A percentile compares a stretch with the other conserved stretches of the same genome.
Evolutionary conservation across 1,140 invertebrate species (phyloP).

Genomic region (Tetramorium parvispinum): DNA sequence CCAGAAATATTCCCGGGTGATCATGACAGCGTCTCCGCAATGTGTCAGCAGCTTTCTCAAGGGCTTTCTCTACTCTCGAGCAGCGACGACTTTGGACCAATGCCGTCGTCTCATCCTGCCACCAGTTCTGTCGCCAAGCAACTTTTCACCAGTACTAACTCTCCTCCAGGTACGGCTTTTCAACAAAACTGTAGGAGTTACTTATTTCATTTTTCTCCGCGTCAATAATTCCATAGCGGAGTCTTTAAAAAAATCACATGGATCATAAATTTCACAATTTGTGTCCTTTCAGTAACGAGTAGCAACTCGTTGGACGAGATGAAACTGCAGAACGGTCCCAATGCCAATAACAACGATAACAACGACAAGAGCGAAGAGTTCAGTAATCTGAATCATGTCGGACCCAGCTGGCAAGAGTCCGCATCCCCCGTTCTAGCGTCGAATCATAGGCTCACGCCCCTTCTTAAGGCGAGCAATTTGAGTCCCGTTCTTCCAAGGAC

Average conservation of each 20-base stretch:
- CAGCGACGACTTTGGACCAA: constrained; percentile 87
- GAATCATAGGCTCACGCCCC: constrained; percentile 83
- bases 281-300: constrained; percentile 77
- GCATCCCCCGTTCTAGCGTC: constrained; percentile 75
- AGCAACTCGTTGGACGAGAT: constrained; percentile 83
- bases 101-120: constrained; percentile 81
- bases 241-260: neutral
- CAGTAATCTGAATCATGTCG: constrained; percentile 66
- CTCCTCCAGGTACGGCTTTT: constrained; percentile 75
- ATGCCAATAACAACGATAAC: constrained; percentile 76
- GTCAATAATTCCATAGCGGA: neutral
- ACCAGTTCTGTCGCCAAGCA: constrained; percentile 79
- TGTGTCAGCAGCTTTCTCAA: constrained; percentile 95
- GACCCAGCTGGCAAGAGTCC: constrained; percentile 77
- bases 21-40: constrained; percentile 93
- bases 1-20: constrained; percentile 91
- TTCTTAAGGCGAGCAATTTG: constrained; percentile 80
- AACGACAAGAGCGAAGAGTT: constrained; percentile 69
- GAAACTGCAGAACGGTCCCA: constrained; percentile 80
- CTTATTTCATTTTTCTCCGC: neutral
- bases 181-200: neutral
- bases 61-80: constrained; percentile 92
- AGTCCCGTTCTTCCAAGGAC: constrained; percentile 80
- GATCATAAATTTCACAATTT: neutral
- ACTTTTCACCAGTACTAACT: constrained; percentile 75